Evolutionary conservation across 2,888 invertebrate species (phyloP).

Genomic region (Zele albiditarsus): DNA sequence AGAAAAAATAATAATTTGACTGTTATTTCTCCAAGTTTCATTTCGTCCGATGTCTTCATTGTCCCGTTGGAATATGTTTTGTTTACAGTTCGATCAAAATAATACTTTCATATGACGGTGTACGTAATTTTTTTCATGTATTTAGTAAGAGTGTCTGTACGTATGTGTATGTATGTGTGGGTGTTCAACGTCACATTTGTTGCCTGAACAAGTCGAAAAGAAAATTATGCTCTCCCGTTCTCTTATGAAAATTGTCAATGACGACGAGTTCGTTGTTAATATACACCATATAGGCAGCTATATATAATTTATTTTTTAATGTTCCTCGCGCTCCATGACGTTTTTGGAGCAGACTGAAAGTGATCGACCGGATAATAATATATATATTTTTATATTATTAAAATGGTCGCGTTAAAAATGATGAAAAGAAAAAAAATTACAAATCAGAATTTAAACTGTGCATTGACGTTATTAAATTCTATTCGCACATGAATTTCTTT

Average conservation of each 20-base stretch:
- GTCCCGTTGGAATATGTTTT: background rate
- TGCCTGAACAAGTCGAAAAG: background rate
- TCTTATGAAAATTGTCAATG: background rate
- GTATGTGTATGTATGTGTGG: background rate
- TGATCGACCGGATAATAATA: constrained; percentile 42
- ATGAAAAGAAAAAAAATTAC: constrained; percentile 8
- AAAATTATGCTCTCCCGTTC: background rate
- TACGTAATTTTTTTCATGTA: constrained; percentile 4
- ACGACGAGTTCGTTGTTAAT: constrained; percentile 34
- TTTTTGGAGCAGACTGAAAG: constrained; percentile 49
- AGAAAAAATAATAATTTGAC: background rate
- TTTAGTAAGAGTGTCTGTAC: background rate
- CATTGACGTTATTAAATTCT: constrained; percentile 7
- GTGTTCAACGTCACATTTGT: background rate
- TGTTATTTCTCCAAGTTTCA: background rate
- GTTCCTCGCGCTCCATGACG: constrained; percentile 41
- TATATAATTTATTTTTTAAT: constrained; percentile 45
- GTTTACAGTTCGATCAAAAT: background rate
- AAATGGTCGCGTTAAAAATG: background rate
- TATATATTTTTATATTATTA: constrained; percentile 6
- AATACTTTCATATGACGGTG: background rate
- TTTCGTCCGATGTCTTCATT: constrained; percentile 1
- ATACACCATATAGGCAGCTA: constrained; percentile 48
- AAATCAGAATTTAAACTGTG: background rate
- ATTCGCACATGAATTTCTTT: background rate